A percentile compares a stretch with the other conserved stretches of the same genome.
These are phyloP conservation scores for Toxotes jaculatrix DNA, from an alignment of 2,113 vertebrate species.

Conservation along the genomic window DNA sequence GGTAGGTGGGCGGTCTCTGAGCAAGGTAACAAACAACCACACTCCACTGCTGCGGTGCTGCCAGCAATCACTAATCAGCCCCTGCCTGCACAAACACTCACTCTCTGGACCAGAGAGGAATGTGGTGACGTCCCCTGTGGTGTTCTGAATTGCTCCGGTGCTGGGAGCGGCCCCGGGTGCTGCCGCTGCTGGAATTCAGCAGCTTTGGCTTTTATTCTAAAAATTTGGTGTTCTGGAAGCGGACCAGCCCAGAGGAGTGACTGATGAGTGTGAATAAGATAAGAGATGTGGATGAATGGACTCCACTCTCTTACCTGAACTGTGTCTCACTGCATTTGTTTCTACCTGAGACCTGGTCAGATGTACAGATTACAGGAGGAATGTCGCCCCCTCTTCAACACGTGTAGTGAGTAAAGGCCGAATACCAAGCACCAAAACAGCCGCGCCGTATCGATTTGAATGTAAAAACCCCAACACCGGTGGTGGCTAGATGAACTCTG, in stretches of 20 bases:
- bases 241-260: conserved; percentile 19
- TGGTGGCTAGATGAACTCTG: too few relatives aligned
- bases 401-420: not conserved
- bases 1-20: conserved; percentile 38
- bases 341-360: not conserved
- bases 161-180: not conserved
- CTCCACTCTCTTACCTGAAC: not conserved
- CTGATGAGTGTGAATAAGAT: conserved; percentile 11
- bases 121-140: conserved; percentile 9
- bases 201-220: conserved; percentile 20
- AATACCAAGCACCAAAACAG: too few relatives aligned
- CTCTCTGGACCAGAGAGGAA: conserved; percentile 18
- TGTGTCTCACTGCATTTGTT: not conserved
- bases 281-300: conserved; percentile 26
- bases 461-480: too few relatives aligned
- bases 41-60: conserved; percentile 18
- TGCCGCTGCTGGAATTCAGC: conserved; percentile 9
- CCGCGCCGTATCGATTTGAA: too few relatives aligned
- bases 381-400: not conserved
- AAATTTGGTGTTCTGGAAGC: conserved; percentile 9
- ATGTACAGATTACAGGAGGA: not conserved
- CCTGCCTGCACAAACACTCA: conserved; percentile 31
- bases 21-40: conserved; percentile 43
- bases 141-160: conserved; percentile 25
- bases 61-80: conserved; percentile 44